Percentiles rank a stretch among this genome's conserved stretches.
Conservation (phyloP, 2,888 invertebrate species). For the Cryptocheilus praepositus region DNA sequence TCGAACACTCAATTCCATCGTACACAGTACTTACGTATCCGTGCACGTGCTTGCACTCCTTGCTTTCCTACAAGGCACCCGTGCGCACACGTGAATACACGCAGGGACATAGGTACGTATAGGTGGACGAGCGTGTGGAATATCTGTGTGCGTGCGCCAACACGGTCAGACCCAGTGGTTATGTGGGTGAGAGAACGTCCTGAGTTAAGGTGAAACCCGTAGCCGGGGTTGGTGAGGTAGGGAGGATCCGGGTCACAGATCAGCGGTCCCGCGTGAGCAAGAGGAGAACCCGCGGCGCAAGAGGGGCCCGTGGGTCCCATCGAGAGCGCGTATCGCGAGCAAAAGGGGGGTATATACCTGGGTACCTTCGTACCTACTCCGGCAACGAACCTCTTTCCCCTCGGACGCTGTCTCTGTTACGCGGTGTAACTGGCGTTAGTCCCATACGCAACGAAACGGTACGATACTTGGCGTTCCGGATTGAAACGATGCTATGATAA, state of each 20-base stretch:
- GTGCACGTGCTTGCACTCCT: neutral
- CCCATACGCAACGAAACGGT: too few species aligned
- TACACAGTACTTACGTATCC: neutral
- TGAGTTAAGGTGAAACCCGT: constrained; percentile 62
- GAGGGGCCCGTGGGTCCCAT: constrained; percentile 62
- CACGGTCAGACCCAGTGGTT: neutral
- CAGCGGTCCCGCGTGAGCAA: constrained; percentile 62
- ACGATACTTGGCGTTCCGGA: too few species aligned
- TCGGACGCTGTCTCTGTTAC: too few species aligned
- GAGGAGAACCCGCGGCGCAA: constrained; percentile 6
- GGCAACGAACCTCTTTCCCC: too few species aligned
- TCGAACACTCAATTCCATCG: neutral
- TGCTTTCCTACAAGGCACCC: neutral
- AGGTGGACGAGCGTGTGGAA: constrained; percentile 7
- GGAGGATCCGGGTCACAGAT: constrained; percentile 75
- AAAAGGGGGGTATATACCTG: constrained; percentile 59
- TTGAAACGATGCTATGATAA: too few species aligned
- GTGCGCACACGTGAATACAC: neutral
- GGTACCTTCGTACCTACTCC: constrained; percentile 1
- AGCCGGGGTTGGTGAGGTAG: constrained; percentile 67
- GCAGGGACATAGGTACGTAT: neutral
- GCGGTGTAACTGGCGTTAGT: too few species aligned
- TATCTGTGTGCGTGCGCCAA: constrained; percentile 9
- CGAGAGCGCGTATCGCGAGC: constrained; percentile 73
- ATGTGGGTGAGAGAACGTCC: constrained; percentile 50